Base-by-base conservation (phyloP, 2,888 invertebrate species). In the Heteropelma amictum region DNA sequence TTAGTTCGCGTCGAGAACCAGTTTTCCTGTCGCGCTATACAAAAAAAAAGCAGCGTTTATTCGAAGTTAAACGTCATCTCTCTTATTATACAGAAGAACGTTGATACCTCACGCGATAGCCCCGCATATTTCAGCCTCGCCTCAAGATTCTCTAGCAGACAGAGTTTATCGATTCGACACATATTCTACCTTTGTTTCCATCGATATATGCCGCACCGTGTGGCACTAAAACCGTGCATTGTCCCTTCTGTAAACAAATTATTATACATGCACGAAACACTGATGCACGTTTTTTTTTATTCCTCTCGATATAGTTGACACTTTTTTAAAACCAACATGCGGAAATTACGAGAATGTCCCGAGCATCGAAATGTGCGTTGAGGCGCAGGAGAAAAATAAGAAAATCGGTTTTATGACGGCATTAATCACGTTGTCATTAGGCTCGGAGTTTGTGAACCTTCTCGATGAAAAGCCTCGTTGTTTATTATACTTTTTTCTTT, bases 131-230 rank as follows among this genome's bases (percentile, higher is more conserved):
- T 28, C 17, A 28, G 17, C 28, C 26, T 23, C 7, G 10, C 38
- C 33, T 49, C 38, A 61, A 70, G 54, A 70, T 75, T 70, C 70
- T 17, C 65, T 19, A 8, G 38, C 56, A 58, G 64, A 72, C 67
- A 71, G 60, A 61, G 70, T 42, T 65, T 84, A 86, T 86, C 86
- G 87, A 87, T 87, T 87, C 82, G 86, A 82, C 87, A 86, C 84
- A 87, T 83, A 87, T 87, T 85, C 80, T 70, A 51, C 65, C 45
- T 49, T 70, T 47, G 67, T 75, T 68, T 77, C 70, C 81, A 83
- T 85, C 84, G 82, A 85, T 83, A 38, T 33, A 33, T 6, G 33
- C 33, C 30, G 17, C 54, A 17, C n/a, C 49, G 38, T 51, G 65
- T 40, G 64, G 61, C 51, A 49, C 56, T 54, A 14, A 67, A 67